Base-by-base conservation (phyloP, 2,888 invertebrate species). In the Ariolimax columbianus region DNA sequence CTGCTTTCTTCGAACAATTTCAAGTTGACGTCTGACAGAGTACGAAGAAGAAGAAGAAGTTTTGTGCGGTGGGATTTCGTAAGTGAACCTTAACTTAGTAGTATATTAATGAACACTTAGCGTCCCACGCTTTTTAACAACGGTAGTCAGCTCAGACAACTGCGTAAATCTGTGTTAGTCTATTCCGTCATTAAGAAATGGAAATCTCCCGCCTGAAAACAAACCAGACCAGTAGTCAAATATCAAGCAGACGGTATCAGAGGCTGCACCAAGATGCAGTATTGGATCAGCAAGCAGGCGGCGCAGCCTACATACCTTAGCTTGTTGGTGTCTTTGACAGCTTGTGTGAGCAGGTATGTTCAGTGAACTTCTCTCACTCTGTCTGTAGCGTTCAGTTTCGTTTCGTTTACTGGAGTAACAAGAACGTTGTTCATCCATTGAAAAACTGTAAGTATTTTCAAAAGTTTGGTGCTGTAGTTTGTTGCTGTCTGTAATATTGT, bases 321-420 rank as follows among this genome's bases (percentile, higher is more conserved):
- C 43, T 43, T 73, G 73, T 73, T 38, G 2, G 70, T 23, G 1
- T n/a, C 43, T 43, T 3, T 73, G 26, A 43, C 73, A 73, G 73
- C 73, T 73, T 43, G 40, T 73, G 6, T 43, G 73, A n/a, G 73
- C 43, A 43, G n/a, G 43, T 47, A 73, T 73, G 43, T 72, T 55
- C 23, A 55, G 55, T 17, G 0, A n/a, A 23, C 72, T 19, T 0
- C n/a, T 55, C 23, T 47, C 33, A 3, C 43, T 30, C n/a, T 40
- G 47, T 23, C n/a, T 73, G 43, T 7, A 36, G 73, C 43, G 30
- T 19, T 73, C 63, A 78, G 63, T 78, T 59, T 59, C 43, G 66
- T 81, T 51, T 81, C 47, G 81, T 77, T 36, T 40, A 40, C 26
- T 38, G 79, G 79, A 59, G 66, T 79, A 79, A 43, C 43, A 59